Percentiles rank a stretch among this genome's conserved stretches.
Conservation (phyloP, 2,797 vertebrate genomes). For the Clamator glandarius region DNA sequence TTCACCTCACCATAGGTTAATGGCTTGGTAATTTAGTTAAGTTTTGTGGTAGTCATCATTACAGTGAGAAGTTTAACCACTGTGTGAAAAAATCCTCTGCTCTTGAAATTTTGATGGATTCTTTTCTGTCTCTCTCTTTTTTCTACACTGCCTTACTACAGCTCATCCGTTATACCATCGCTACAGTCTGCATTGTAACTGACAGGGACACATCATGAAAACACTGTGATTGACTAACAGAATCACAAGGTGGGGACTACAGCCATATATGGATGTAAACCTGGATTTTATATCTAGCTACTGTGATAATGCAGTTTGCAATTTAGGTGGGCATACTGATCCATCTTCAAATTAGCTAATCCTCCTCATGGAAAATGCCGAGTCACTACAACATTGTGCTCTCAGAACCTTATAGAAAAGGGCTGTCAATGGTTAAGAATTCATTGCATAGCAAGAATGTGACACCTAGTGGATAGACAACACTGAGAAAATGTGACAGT, state of each 20-base stretch:
- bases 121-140: neutral
- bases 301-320: neutral
- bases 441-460: conserved; percentile 39
- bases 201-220: neutral
- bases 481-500: neutral
- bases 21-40: neutral
- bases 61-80: neutral
- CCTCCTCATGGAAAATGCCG: neutral
- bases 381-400: neutral
- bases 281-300: neutral
- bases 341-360: conserved; percentile 17
- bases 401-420: neutral
- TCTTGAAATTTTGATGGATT: neutral
- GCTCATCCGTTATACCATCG: neutral
- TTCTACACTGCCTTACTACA: neutral
- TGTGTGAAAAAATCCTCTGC: neutral
- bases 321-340: neutral
- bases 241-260: neutral
- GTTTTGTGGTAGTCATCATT: neutral
- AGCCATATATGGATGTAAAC: neutral
- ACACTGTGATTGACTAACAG: neutral
- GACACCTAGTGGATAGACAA: conserved; percentile 52
- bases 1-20: neutral
- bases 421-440: neutral
- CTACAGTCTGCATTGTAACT: neutral